phyloP scores from a whole-genome alignment of 2,797 vertebrate species.

The Falco biarmicus region DNA sequence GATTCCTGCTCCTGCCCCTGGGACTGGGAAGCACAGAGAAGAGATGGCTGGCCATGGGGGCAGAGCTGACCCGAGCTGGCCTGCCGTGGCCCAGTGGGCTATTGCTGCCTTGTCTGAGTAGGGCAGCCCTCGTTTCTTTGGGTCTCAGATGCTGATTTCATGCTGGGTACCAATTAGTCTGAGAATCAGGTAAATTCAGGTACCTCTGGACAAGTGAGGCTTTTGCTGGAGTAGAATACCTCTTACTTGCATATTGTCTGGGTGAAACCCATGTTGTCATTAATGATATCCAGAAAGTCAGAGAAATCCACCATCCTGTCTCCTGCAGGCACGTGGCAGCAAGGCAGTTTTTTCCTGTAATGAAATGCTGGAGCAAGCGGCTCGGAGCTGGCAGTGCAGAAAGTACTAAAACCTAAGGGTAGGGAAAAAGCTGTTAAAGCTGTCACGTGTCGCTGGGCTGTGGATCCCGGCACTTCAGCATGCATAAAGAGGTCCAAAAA shows the following conservation, averaged over 20 bases:
- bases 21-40: not conserved
- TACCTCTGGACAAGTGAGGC: not conserved
- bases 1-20: not conserved
- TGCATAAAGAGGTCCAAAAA: not conserved
- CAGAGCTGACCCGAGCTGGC: not conserved
- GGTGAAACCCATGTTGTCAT: slow-evolving; percentile 55
- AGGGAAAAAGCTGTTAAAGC: not conserved
- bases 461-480: not conserved
- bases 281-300: slow-evolving; percentile 62
- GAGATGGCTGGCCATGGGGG: not conserved
- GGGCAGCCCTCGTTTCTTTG: not conserved
- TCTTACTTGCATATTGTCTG: slow-evolving; percentile 57
- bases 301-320: slow-evolving; percentile 69
- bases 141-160: not conserved
- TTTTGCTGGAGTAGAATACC: not conserved
- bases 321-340: slow-evolving; percentile 43
- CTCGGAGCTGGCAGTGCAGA: not conserved
- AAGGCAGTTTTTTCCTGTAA: not conserved
- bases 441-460: not conserved
- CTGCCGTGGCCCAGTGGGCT: not conserved
- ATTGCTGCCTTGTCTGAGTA: not conserved
- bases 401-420: not conserved
- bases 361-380: not conserved
- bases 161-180: not conserved
- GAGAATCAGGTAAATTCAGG: not conserved